Base-by-base conservation (phyloP, 1,140 invertebrate species). In the Trichonephila inaurata region DNA sequence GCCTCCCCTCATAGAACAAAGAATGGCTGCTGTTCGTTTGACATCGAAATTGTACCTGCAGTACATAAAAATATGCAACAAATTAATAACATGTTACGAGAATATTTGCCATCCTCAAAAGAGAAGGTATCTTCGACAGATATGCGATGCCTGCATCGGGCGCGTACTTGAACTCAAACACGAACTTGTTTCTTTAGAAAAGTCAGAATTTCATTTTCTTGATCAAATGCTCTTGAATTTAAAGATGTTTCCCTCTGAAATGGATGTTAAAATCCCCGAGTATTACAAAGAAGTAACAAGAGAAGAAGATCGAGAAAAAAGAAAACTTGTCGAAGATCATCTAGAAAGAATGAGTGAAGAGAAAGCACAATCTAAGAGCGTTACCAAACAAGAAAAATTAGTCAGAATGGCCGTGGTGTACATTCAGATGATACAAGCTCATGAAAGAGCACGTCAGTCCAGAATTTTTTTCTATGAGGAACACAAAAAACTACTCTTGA, bases 31-130 rank as follows among this genome's bases (percentile, higher is more conserved):
- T 58, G 33, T 94, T 60, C 62, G 62, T 18, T 14, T 28, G 21
- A 44, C 77, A 28, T 91, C 93, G 2, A 91, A 51, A 61, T 21
- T 96, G 95, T 98, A 98, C 95, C 96, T 98, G 0, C 97, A 97
- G 89, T 99, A 99, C 95, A 97, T 98, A 7, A 96, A 97, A n/a
- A 96, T 98, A 0, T 97, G 97, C 19, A 97, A 98, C 92, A 97
- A 97, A 94, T 95, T 99, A 16, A 97, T 98, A 95, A 96, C 97
- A 93, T 98, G 98, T 91, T 98, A 99, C 95, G 98, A 99, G 95
- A 98, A 98, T 96, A 97, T 99, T 92, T 96, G 99, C 44, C 98
- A 99, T 95, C 98, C 98, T 0, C 99, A 99, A 95, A 99, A 99
- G 95, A 96, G 98, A 72, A 95, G 97, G 61, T 96, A 99, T 6